phyloP scores from a whole-genome alignment of 2,113 vertebrate genomes.

The Orientallactaga bullata region DNA sequence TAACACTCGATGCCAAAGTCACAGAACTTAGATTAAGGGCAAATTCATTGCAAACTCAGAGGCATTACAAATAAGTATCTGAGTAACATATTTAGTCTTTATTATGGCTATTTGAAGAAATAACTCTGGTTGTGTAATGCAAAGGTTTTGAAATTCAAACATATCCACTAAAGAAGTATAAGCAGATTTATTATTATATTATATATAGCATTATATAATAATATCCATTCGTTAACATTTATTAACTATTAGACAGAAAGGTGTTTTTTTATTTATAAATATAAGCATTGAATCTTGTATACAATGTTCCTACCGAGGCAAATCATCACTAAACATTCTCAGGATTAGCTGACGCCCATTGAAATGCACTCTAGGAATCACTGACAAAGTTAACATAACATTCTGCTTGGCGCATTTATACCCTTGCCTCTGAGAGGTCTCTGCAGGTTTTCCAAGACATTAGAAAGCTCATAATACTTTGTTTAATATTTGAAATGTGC shows the following conservation, averaged over 20 bases:
- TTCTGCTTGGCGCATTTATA: not conserved
- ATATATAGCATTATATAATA: no score
- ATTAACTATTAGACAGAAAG: no score
- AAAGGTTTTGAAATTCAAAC: constrained; percentile 8
- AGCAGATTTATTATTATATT: no score
- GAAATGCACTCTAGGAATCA: not conserved
- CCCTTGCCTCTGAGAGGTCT: not conserved
- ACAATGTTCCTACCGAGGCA: not conserved
- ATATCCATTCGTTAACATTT: no score
- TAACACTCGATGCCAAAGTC: not conserved
- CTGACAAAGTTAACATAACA: constrained; percentile 40
- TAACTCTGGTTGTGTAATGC: not conserved
- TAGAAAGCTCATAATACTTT: constrained; percentile 49
- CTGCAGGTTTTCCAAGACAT: not conserved
- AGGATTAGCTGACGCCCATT: constrained; percentile 3
- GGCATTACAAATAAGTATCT: not conserved
- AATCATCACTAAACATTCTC: constrained; percentile 19
- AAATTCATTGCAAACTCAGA: not conserved
- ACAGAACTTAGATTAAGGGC: not conserved
- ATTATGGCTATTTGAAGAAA: not conserved
- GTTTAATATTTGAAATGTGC: constrained; percentile 21
- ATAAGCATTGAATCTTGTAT: not conserved
- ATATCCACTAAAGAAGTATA: not conserved
- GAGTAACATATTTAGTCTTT: not conserved
- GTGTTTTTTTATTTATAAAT: not conserved